phyloP scores from a whole-genome alignment of 2,797 vertebrate genomes.

The Corythornis leucogaster region DNA sequence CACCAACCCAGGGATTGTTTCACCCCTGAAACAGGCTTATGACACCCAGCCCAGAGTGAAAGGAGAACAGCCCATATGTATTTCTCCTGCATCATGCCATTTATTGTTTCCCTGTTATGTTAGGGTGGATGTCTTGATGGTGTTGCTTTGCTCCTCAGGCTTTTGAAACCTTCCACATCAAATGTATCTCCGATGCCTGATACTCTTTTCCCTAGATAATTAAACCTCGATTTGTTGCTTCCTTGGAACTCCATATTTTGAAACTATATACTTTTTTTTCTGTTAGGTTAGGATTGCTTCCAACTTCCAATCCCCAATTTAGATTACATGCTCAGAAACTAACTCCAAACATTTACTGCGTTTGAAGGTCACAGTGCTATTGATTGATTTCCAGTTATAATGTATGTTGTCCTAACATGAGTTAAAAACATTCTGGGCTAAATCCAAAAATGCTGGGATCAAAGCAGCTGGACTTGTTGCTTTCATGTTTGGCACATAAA shows the following conservation, averaged over 20 bases:
- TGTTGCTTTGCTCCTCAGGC: neutral
- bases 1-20: slow-evolving; percentile 36
- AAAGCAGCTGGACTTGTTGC: slow-evolving; percentile 86
- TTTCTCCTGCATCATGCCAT: slow-evolving; percentile 14
- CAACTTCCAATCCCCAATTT: slow-evolving; percentile 84
- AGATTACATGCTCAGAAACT: slow-evolving; percentile 82
- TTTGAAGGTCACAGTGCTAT: slow-evolving; percentile 84
- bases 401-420: slow-evolving; percentile 86
- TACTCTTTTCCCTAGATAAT: slow-evolving; percentile 61
- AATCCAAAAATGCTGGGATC: slow-evolving; percentile 86
- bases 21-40: slow-evolving; percentile 38
- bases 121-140: neutral
- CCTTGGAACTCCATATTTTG: slow-evolving; percentile 76
- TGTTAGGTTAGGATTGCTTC: slow-evolving; percentile 80
- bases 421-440: slow-evolving; percentile 79
- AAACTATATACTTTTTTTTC: slow-evolving; percentile 67
- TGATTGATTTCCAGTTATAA: slow-evolving; percentile 88
- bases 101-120: neutral
- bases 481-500: slow-evolving; percentile 88
- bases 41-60: neutral
- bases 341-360: slow-evolving; percentile 83
- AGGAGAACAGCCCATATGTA: neutral
- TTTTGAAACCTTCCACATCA: slow-evolving; percentile 37
- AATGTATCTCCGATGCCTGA: slow-evolving; percentile 41
- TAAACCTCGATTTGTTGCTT: slow-evolving; percentile 79